Percentiles rank a stretch among this genome's conserved stretches.
Conservation (phyloP, 2,797 vertebrate genomes). For the Benthosema pterotum region DNA sequence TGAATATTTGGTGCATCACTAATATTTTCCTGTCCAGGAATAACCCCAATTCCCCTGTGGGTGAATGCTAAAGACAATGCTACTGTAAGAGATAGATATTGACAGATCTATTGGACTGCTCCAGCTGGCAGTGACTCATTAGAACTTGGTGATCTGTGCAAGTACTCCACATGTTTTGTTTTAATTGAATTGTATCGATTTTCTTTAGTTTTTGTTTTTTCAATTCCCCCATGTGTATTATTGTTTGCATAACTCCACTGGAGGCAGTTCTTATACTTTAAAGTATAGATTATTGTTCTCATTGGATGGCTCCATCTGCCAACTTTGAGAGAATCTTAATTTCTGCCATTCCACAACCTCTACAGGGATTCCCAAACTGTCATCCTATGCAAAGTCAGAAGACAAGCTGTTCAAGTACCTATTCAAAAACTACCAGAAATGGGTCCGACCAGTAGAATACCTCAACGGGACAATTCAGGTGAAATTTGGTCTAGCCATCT, state of each 20-base stretch:
- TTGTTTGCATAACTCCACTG: no score
- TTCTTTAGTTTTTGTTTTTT: background rate
- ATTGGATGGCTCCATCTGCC: no score
- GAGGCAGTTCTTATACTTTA: no score
- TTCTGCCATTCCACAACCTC: conserved; percentile 12
- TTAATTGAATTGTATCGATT: conserved; percentile 5
- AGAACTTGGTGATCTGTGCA: conserved; percentile 6
- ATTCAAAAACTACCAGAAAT: conserved; percentile 94
- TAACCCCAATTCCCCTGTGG: no score
- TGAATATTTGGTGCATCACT: no score
- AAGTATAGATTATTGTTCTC: no score
- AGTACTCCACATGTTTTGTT: background rate
- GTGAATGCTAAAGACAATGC: conserved; percentile 9
- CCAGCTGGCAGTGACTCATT: background rate
- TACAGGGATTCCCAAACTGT: conserved; percentile 77
- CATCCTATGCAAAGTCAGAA: conserved; percentile 87
- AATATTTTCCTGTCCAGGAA: background rate
- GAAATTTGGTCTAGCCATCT: conserved; percentile 94
- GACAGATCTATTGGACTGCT: conserved; percentile 16
- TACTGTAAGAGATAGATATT: no score
- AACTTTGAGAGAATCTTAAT: no score
- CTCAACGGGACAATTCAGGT: conserved; percentile 91
- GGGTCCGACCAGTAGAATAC: conserved; percentile 91
- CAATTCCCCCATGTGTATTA: no score
- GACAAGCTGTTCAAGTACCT: conserved; percentile 89